A percentile compares a stretch with the other conserved stretches of the same genome.
phyloP scores from a whole-genome alignment of 2,797 vertebrate genomes.

The Diceros bicornis region DNA sequence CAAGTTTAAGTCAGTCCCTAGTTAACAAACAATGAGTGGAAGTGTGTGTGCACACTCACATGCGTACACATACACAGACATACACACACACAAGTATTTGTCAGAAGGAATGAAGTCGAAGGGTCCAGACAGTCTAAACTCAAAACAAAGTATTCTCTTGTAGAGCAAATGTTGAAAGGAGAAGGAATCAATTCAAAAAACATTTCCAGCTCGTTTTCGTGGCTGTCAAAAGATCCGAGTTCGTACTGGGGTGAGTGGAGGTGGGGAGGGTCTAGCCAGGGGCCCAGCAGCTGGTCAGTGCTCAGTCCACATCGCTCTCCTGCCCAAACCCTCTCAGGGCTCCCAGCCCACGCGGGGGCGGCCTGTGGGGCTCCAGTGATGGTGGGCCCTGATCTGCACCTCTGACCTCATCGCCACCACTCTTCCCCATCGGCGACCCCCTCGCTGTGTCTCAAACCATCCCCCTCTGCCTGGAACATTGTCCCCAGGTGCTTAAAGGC shows the following conservation, averaged over 20 bases:
- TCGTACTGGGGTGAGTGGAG: not conserved
- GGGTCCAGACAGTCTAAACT: not conserved
- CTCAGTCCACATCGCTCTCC: accelerated
- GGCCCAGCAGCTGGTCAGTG: not conserved
- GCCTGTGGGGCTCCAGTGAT: not conserved
- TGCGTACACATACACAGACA: too few species aligned
- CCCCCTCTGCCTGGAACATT: not conserved
- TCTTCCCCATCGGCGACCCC: not conserved
- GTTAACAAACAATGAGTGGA: not conserved
- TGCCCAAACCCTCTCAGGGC: not conserved
- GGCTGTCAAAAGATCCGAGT: not conserved
- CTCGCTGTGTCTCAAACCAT: not conserved
- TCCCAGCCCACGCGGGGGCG: not conserved
- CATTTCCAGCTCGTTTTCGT: not conserved
- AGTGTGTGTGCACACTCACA: not conserved
- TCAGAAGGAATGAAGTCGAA: not conserved
- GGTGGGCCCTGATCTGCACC: not conserved
- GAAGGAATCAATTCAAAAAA: not conserved
- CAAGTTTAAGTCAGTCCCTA: not conserved
- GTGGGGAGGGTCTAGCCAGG: too few species aligned
- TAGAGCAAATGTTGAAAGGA: not conserved
- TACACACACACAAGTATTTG: not conserved
- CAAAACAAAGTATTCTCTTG: not conserved
- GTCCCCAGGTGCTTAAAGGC: not conserved
- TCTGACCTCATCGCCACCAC: not conserved